Evolutionary conservation across 2,797 vertebrate species (phyloP), one percentile per base, ranked within the genome.

Genomic region (Dermochelys coriacea): DNA sequence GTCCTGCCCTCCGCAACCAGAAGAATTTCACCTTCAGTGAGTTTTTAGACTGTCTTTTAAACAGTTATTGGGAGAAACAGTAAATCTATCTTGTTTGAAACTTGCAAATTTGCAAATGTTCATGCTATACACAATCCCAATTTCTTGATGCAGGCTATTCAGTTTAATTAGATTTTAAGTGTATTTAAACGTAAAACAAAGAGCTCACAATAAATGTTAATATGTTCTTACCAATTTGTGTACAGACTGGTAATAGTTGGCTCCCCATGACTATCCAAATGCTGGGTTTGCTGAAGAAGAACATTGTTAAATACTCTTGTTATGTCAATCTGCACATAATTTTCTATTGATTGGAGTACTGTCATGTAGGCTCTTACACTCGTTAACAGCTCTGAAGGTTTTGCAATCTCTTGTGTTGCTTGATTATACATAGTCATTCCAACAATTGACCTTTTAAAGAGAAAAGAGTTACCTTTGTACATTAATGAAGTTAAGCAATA

Each of bases 381-480:
- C 94, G 99, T 99, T 98, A 99, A 98, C 96, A 99, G 98, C 97
- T 99, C 99, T 1, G 99, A 99, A 87, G 99, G 99, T 97, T 99
- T 99, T 97, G 99, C 99, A 90, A 99, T 99, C 98, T 99, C 99
- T 98, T 99, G 99, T 5, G 99, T 99, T 83, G 99, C 99, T 98
- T 99, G 99, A 98, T 99, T 99, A 98, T 99, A 99, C 99, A 99
- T 99, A 45, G 99, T 99, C 99, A 99, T 99, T 50, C 99, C 99
- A 96, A 99, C 99, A 97, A 99, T 99, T 74, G 99, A 99, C 97
- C 99, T 99, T 95, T 91, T 14, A 12, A 57, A 84, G 84, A 80
- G 18, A 86, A 91, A 94, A 2, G 50, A 87, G 86, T 51, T 71
- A 86, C 1, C 84, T 45, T 37, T 1, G n/a, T 52, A 95, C 61